Evolutionary conservation across 1,140 invertebrate genomes (phyloP).

Genomic region (Neomicropteryx cornuta): DNA sequence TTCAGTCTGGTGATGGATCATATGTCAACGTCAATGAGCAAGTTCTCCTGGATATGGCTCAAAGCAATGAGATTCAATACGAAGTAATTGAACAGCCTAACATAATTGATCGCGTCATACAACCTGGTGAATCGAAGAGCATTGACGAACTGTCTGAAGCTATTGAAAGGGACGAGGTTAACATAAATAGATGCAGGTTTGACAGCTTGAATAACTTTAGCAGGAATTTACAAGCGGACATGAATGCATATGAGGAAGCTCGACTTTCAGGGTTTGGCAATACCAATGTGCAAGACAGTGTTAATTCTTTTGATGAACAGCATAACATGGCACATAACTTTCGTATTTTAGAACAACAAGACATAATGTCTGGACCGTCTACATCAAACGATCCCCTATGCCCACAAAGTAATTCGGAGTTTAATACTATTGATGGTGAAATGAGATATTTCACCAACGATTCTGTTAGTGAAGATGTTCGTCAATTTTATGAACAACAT

Average conservation of each 20-base stretch:
- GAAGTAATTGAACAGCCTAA: constrained; percentile 40
- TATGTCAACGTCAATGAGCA: constrained; percentile 44
- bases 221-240: too few relatives aligned
- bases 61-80: constrained; percentile 41
- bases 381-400: too few relatives aligned
- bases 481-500: constrained; percentile 33
- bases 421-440: constrained; percentile 33
- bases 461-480: constrained; percentile 34
- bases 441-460: constrained; percentile 36
- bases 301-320: constrained; percentile 28
- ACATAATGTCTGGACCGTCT: too few relatives aligned
- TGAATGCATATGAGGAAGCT: too few relatives aligned
- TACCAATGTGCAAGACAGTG: constrained; percentile 28
- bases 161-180: constrained; percentile 33
- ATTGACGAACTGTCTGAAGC: constrained; percentile 37
- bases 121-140: constrained; percentile 36
- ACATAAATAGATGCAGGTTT: too few relatives aligned
- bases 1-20: constrained; percentile 42
- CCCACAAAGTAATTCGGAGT: too few relatives aligned
- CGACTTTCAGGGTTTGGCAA: too few relatives aligned
- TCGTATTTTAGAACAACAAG: too few relatives aligned
- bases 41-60: constrained; percentile 40
- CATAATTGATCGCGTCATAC: constrained; percentile 34
- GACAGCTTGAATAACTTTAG: too few relatives aligned
- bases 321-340: too few relatives aligned